phyloP scores from a whole-genome alignment of 2,797 vertebrate species.

The Pitangus sulphuratus region DNA sequence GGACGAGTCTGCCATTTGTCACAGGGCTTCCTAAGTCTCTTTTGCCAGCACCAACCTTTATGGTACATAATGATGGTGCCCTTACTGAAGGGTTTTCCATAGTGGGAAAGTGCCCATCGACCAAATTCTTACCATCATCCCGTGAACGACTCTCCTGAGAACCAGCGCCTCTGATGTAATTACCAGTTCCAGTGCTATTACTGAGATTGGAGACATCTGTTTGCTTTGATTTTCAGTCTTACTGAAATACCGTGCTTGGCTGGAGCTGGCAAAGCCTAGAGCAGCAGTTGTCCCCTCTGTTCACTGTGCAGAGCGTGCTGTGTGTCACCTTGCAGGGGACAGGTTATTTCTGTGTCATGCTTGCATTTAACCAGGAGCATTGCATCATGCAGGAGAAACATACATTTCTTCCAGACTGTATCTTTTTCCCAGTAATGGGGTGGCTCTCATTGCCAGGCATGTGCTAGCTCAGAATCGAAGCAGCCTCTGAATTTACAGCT shows the following conservation, averaged over 20 bases:
- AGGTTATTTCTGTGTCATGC: not conserved
- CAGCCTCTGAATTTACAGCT: not conserved
- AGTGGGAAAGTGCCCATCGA: not conserved
- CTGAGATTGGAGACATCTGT: not conserved
- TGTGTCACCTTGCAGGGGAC: not conserved
- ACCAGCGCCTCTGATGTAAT: not conserved
- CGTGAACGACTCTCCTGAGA: not conserved
- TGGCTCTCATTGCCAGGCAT: not conserved
- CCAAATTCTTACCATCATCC: not conserved
- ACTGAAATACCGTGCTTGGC: rapidly evolving
- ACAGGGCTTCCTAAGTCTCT: not conserved
- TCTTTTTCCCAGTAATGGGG: not conserved
- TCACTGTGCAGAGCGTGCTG: rapidly evolving
- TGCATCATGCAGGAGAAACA: not conserved
- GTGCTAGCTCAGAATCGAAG: not conserved
- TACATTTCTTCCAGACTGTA: not conserved
- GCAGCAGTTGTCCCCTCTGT: not conserved
- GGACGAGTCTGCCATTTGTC: not conserved
- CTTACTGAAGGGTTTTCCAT: not conserved
- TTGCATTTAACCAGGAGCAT: not conserved
- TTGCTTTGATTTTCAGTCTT: not conserved
- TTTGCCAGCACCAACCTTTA: not conserved
- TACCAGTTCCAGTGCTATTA: not conserved
- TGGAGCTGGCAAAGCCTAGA: not conserved
- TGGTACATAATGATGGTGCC: not conserved